Conservation (phyloP, 2,113 vertebrate species). For the Antigone vipio region DNA sequence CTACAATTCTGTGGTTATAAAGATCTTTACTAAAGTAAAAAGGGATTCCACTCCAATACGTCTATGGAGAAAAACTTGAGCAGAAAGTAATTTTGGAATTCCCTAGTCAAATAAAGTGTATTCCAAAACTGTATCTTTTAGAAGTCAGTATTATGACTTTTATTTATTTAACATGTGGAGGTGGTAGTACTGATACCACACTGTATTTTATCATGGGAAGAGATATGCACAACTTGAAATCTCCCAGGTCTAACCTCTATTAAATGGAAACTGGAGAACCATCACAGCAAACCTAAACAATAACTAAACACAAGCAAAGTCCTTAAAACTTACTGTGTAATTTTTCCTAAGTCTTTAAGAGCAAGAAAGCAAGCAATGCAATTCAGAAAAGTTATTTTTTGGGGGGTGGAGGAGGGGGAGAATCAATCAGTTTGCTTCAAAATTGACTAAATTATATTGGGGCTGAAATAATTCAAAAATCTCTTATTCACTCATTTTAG, state of each 20-base stretch:
- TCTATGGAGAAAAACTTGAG: neutral
- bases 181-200: neutral
- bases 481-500: neutral
- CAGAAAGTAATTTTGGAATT: neutral
- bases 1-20: neutral
- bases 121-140: neutral
- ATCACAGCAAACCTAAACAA: neutral
- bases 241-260: neutral
- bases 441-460: neutral
- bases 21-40: neutral
- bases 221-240: neutral
- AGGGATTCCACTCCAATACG: neutral
- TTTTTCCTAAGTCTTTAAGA: neutral
- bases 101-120: neutral
- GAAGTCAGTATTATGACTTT: neutral
- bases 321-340: neutral
- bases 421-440: neutral
- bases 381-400: neutral
- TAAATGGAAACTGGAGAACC: neutral
- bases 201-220: neutral
- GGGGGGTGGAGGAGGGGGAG: rapidly evolving
- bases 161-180: neutral
- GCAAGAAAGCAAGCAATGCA: neutral
- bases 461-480: neutral
- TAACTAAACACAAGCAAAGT: neutral